Conservation (phyloP, 2,113 vertebrate genomes). For the Pimephales promelas region DNA sequence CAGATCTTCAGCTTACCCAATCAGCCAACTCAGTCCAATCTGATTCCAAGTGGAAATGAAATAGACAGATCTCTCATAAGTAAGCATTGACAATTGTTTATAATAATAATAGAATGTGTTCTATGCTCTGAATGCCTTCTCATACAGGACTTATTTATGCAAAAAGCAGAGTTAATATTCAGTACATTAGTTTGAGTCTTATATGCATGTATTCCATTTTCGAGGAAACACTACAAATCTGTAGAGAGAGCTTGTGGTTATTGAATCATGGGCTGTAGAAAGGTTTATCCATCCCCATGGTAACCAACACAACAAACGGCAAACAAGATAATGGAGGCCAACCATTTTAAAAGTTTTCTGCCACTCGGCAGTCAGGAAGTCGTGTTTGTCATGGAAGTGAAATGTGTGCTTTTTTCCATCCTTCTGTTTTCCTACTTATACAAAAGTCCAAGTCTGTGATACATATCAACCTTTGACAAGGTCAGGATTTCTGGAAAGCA, state of each 20-base stretch:
- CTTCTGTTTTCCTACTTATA: slow-evolving; percentile 65
- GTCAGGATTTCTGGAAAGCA: slow-evolving; percentile 39
- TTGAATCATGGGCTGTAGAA: slow-evolving; percentile 51
- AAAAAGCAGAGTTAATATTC: background rate
- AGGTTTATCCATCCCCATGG: slow-evolving; percentile 61
- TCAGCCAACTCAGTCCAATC: slow-evolving; percentile 77
- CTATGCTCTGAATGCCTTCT: background rate
- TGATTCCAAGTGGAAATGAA: slow-evolving; percentile 83
- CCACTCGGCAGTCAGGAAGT: slow-evolving; percentile 50
- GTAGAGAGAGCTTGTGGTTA: slow-evolving; percentile 47
- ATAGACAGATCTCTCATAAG: slow-evolving; percentile 83
- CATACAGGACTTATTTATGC: background rate
- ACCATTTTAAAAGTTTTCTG: slow-evolving; percentile 64
- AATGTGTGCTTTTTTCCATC: slow-evolving; percentile 56
- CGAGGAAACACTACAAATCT: slow-evolving; percentile 25
- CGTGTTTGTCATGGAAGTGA: slow-evolving; percentile 56
- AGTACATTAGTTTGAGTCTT: background rate
- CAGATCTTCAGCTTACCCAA: slow-evolving; percentile 77
- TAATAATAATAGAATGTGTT: background rate
- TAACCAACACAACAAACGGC: slow-evolving; percentile 69
- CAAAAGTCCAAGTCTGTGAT: slow-evolving; percentile 60
- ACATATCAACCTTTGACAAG: slow-evolving; percentile 61
- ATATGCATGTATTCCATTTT: background rate
- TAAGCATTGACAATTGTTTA: slow-evolving; percentile 66
- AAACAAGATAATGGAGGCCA: slow-evolving; percentile 63